Evolutionary conservation across 2,797 vertebrate genomes (phyloP).

Genomic region (Cottoperca gobio): DNA sequence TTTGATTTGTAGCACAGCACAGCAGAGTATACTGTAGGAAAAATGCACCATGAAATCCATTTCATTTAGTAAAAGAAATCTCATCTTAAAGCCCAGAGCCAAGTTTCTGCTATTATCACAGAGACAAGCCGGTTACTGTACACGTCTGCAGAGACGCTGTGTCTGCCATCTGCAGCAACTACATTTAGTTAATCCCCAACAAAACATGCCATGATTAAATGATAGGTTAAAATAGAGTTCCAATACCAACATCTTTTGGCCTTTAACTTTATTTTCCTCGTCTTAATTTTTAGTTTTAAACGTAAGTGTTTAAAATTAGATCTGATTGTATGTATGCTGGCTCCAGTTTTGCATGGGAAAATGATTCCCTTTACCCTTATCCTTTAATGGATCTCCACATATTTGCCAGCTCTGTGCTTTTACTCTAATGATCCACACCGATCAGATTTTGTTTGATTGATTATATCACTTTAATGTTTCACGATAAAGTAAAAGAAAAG

Average conservation of each 20-base stretch:
- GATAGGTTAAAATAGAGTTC: slow-evolving; percentile 17
- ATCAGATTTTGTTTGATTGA: slow-evolving; percentile 13
- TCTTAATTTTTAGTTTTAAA: slow-evolving; percentile 19
- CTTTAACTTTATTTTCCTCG: slow-evolving; percentile 32
- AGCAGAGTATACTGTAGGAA: background rate
- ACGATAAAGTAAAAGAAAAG: background rate
- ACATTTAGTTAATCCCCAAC: slow-evolving; percentile 22
- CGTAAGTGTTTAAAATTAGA: slow-evolving; percentile 21
- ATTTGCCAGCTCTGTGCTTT: background rate
- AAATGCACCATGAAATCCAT: slow-evolving; percentile 33
- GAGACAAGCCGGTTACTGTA: slow-evolving; percentile 29
- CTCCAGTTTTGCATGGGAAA: background rate
- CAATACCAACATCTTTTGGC: slow-evolving; percentile 31
- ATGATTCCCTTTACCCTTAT: background rate
- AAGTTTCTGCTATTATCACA: slow-evolving; percentile 42
- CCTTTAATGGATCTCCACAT: background rate
- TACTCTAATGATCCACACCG: background rate
- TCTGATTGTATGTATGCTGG: slow-evolving; percentile 40
- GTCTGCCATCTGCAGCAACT: slow-evolving; percentile 37
- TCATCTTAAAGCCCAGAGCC: slow-evolving; percentile 27
- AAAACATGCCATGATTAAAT: slow-evolving; percentile 41
- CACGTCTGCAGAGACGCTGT: slow-evolving; percentile 37
- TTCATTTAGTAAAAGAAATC: slow-evolving; percentile 25
- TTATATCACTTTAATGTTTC: background rate
- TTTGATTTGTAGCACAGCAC: slow-evolving; percentile 49